A percentile compares a stretch with the other conserved stretches of the same genome.
Conservation (phyloP, 2,888 invertebrate genomes). For the Eledone cirrhosa region DNA sequence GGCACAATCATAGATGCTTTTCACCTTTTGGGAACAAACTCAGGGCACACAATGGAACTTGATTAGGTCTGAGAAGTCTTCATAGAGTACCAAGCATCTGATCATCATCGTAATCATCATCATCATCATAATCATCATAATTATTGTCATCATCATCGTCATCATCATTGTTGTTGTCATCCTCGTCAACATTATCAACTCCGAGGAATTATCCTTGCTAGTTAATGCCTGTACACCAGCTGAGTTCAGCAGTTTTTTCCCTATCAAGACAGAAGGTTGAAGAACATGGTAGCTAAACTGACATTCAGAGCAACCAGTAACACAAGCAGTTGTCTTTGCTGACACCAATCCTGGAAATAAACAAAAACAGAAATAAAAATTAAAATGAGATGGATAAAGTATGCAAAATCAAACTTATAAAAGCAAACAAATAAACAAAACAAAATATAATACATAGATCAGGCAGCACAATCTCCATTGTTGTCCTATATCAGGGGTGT, state of each 20-base stretch:
- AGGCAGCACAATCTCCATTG: no score
- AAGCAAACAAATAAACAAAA: background rate
- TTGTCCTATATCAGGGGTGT: no score
- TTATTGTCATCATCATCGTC: slow-evolving; percentile 24
- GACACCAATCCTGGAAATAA: slow-evolving; percentile 64
- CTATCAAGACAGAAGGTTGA: slow-evolving; percentile 63
- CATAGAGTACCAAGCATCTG: slow-evolving; percentile 12
- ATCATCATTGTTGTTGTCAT: slow-evolving; percentile 24
- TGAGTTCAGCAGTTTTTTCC: slow-evolving; percentile 26
- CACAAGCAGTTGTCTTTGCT: slow-evolving; percentile 64
- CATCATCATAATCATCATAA: slow-evolving; percentile 21
- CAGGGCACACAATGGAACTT: slow-evolving; percentile 29
- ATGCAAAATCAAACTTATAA: no score
- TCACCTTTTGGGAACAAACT: slow-evolving; percentile 18
- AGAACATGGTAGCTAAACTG: slow-evolving; percentile 65
- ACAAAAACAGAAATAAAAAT: slow-evolving; percentile 29
- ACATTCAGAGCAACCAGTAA: slow-evolving; percentile 65
- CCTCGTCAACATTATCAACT: slow-evolving; percentile 16
- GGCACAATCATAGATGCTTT: slow-evolving; percentile 15
- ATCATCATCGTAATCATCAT: slow-evolving; percentile 26
- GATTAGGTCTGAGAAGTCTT: slow-evolving; percentile 23
- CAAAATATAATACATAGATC: background rate
- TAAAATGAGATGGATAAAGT: no score
- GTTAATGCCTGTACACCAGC: slow-evolving; percentile 23
- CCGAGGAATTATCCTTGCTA: slow-evolving; percentile 10